A percentile compares a stretch with the other conserved stretches of the same genome.
Conservation (phyloP, 2,888 invertebrate genomes). For the Schizotus pectinicornis region DNA sequence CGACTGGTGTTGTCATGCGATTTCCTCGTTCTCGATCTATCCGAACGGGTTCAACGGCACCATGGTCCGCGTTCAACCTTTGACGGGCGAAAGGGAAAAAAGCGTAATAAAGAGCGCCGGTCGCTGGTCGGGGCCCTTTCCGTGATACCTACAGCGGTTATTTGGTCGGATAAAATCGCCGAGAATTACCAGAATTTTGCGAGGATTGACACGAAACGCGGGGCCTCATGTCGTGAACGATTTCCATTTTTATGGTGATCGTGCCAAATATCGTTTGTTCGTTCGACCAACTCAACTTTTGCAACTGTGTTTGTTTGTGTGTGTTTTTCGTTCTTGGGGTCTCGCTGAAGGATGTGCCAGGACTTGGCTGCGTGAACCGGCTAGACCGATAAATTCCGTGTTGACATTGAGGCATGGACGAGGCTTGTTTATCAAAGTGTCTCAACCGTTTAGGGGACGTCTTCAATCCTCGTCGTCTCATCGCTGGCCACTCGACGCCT, state of each 20-base stretch:
- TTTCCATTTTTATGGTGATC: slow-evolving; percentile 9
- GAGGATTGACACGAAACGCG: slow-evolving; percentile 12
- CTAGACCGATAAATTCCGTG: slow-evolving; percentile 9
- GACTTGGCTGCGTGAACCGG: background rate
- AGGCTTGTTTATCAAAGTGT: background rate
- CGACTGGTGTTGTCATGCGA: slow-evolving; percentile 24
- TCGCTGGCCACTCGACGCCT: no score
- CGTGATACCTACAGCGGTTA: slow-evolving; percentile 3
- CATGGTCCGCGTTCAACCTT: slow-evolving; percentile 33
- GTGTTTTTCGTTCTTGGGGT: slow-evolving; percentile 6
- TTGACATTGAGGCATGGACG: background rate
- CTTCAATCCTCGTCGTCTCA: no score
- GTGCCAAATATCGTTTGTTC: slow-evolving; percentile 16
- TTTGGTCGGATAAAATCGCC: slow-evolving; percentile 15
- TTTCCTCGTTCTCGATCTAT: slow-evolving; percentile 27
- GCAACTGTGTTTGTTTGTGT: slow-evolving; percentile 10
- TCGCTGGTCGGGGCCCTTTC: no score
- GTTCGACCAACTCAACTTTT: background rate
- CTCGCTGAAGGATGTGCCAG: background rate
- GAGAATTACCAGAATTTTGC: slow-evolving; percentile 14
- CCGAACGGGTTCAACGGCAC: slow-evolving; percentile 34
- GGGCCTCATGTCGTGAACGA: slow-evolving; percentile 12
- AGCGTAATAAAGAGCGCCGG: no score
- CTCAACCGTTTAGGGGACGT: no score
- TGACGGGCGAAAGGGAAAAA: slow-evolving; percentile 1